Base-by-base conservation (phyloP, 1,140 invertebrate species). In the Meteorus sp. region DNA sequence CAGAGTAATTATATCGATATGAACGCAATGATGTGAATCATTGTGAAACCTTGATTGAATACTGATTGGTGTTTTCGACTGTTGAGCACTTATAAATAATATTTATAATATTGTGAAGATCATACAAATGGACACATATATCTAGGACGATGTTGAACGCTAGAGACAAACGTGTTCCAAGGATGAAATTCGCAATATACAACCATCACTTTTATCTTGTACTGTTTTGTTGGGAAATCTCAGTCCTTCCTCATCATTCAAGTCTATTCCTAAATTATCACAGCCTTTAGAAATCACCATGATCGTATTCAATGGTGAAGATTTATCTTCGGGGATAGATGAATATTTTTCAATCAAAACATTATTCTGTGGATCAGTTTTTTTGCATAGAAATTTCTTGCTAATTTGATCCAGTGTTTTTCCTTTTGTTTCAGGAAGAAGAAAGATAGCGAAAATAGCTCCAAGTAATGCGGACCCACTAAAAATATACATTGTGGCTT, bases 391-490 rank as follows among this genome's bases (percentile, higher is more conserved):
- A 82, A 88, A 88, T 58, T 78, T 78, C 17, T 71, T 82, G 75
- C 89, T 88, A 27, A 94, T 93, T 70, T 94, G 89, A 17, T 88
- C 84, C n/a, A 93, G 76, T 33, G 84, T 86, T 64, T 88, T 88
- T 5, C 88, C 88, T 71, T 89, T 88, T 0, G 92, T 95, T 75
- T 95, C 92, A 0, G 91, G 91, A 0, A 94, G 77, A 65, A 88
- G 84, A 8, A 86, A 79, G 1, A 84, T 75, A 11, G 86, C 89
- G 69, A 88, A 91, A 0, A 86, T 64, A 0, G 86, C 82, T 0
- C 90, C 85, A 1, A 88, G 44, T 0, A 88, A 70, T 0, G 89
- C 86, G 45, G 89, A 83, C 1, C 80, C 82, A 2, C 88, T 82
- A 71, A 95, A 96, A 5, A 91, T 78, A 77, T 89, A 90, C 70